Evolutionary conservation across 1,140 invertebrate species (phyloP), one percentile per base, ranked within the genome.

Genomic region (Physella acuta): DNA sequence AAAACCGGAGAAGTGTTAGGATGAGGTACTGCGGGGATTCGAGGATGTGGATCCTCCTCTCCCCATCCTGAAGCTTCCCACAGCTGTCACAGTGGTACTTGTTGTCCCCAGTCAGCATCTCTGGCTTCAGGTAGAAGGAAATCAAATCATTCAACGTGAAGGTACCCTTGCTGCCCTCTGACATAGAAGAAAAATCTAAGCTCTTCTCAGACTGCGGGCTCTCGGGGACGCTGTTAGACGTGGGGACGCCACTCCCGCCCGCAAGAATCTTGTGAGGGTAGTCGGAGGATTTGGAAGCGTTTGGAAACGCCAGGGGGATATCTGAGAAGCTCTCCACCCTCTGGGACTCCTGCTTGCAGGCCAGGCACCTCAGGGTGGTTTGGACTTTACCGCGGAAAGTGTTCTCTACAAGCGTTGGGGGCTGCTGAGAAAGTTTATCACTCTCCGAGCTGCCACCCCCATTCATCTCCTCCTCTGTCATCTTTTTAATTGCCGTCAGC

Each of bases 41-140:
- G 0, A 91, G 87, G 20, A 94, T 89, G 34, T 88, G 87, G 0
- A 93, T 91, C 2, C 88, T 88, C 26, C 92, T 87, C 75, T 91
- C 90, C 0, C 91, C 93, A 77, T 94, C 92, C 34, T 90, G 90
- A 0, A 93, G 84, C 17, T 87, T 88, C 14, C 87, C 87, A 81
- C 93, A 95, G 33, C 89, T 89, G 71, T 90, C 89, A 85, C 93
- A 95, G 70, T 89, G 88, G 80, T 94, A 94, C 74, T 91, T 88
- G 80, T 94, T 94, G 58, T 93, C 92, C 0, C 90, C 92, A n/a
- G 87, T 87, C 4, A 95, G 81, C 59, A 88, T 89, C 77, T 95
- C 93, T 0, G 91, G 88, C 11, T 89, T 88, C 61, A 92, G 88
- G 80, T 92, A 94, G 77, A 88, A 91, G 53, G 92, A 89, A 3